These are phyloP conservation scores for Leucophenga varia DNA, from an alignment of 1,140 invertebrate species.

Conservation along the genomic window DNA sequence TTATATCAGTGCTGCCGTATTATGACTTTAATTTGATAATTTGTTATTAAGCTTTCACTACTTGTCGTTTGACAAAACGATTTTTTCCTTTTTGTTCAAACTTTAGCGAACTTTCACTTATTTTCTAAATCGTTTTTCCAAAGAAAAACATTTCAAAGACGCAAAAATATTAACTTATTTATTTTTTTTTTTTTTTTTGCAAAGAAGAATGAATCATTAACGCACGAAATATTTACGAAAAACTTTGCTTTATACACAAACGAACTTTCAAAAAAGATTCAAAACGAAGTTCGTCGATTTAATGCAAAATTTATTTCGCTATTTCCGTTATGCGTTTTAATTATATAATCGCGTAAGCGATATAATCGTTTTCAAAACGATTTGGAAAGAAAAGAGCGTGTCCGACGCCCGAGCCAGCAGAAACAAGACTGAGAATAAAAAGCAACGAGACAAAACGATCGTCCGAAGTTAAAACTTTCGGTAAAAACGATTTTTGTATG, in stretches of 20 bases:
- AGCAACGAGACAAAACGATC: not conserved
- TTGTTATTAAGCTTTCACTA: not conserved
- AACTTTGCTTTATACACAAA: constrained; percentile 27
- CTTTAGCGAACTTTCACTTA: constrained; percentile 40
- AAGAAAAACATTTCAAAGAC: no score
- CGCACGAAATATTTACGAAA: constrained; percentile 5
- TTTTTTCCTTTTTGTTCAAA: constrained; percentile 5
- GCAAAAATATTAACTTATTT: no score
- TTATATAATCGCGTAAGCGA: constrained; percentile 42
- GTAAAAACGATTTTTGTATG: constrained; percentile 6
- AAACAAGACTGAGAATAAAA: constrained; percentile 34
- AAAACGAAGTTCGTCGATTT: constrained; percentile 8
- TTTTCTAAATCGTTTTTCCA: not conserved
- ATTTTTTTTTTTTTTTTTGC: no score
- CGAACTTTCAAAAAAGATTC: constrained; percentile 20
- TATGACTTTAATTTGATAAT: constrained; percentile 12
- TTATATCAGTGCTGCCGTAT: constrained; percentile 1
- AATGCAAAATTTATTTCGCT: constrained; percentile 16
- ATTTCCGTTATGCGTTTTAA: constrained; percentile 22
- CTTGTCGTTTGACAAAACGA: no score
- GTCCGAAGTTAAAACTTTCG: not conserved
- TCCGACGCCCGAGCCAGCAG: constrained; percentile 49
- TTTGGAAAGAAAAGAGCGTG: constrained; percentile 9
- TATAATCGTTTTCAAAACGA: constrained; percentile 11
- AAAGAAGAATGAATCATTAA: no score